Percentiles rank a stretch among this genome's conserved stretches.
Conservation (phyloP, 2,113 vertebrate genomes). For the Gnathonemus longibarbis region DNA sequence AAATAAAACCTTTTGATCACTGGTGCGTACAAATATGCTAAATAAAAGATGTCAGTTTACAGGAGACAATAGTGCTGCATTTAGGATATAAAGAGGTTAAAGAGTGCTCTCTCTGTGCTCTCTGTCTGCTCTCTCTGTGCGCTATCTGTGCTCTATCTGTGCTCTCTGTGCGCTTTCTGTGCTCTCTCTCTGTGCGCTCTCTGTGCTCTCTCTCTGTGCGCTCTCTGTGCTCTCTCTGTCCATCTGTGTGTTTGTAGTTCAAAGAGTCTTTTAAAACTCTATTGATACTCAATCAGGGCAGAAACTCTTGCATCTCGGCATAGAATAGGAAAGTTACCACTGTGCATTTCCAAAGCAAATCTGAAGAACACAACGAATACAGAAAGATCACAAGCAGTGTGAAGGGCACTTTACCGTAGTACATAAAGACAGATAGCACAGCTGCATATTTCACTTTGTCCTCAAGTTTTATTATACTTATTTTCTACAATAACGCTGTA, state of each 20-base stretch:
- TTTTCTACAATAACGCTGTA: neutral
- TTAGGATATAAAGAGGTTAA: neutral
- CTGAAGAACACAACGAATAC: neutral
- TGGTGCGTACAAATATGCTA: neutral
- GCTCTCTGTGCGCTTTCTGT: too few species aligned
- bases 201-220: too few species aligned
- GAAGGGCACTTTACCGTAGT: neutral
- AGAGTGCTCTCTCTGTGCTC: neutral
- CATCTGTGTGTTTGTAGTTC: neutral
- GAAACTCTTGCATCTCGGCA: neutral
- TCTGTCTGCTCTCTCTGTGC: too few species aligned
- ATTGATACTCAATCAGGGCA: neutral
- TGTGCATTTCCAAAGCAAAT: neutral
- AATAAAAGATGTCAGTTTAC: neutral
- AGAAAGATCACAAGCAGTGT: neutral
- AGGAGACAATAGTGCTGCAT: neutral
- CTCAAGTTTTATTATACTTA: neutral
- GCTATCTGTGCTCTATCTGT: too few species aligned
- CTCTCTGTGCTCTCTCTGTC: neutral
- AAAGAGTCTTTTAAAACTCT: neutral
- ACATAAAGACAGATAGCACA: neutral
- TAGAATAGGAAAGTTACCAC: neutral
- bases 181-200: too few species aligned
- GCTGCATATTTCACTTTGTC: neutral
- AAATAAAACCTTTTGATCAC: neutral